Conservation (phyloP, 1,140 invertebrate genomes). For the Agraylea sexmaculata region DNA sequence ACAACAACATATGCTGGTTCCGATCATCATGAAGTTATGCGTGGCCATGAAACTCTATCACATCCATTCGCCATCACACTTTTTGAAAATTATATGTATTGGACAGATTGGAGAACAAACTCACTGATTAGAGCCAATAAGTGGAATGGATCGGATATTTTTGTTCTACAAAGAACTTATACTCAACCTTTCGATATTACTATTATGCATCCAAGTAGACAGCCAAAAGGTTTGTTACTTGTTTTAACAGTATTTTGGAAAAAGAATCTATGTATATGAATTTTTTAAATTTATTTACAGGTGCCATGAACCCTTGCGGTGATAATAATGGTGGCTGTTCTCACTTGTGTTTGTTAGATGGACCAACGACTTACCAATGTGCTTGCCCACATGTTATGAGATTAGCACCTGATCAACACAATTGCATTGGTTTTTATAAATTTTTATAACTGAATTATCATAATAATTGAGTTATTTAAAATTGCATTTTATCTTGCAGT, state of each 20-base stretch:
- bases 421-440: constrained; percentile 50
- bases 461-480: constrained; percentile 1
- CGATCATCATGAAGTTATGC: constrained; percentile 56
- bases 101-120: constrained; percentile 83
- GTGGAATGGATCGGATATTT: constrained; percentile 51
- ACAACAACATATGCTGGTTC: constrained; percentile 68
- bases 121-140: constrained; percentile 60
- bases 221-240: constrained; percentile 41
- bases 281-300: constrained; percentile 24
- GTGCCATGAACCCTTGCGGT: constrained; percentile 51
- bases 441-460: constrained; percentile 7
- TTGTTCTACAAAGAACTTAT: constrained; percentile 52
- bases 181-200: constrained; percentile 69
- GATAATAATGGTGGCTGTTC: constrained; percentile 66
- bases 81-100: constrained; percentile 77
- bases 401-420: constrained; percentile 47
- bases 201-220: constrained; percentile 65
- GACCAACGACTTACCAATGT: constrained; percentile 48
- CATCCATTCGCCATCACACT: constrained; percentile 87
- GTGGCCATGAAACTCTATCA: constrained; percentile 53
- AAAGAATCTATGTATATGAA: background rate
- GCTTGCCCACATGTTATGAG: constrained; percentile 71
- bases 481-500: constrained; percentile 33
- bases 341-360: constrained; percentile 61
- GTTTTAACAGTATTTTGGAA: background rate